Evolutionary conservation across 2,113 vertebrate species (phyloP).

Genomic region (Peucedramus taeniatus): DNA sequence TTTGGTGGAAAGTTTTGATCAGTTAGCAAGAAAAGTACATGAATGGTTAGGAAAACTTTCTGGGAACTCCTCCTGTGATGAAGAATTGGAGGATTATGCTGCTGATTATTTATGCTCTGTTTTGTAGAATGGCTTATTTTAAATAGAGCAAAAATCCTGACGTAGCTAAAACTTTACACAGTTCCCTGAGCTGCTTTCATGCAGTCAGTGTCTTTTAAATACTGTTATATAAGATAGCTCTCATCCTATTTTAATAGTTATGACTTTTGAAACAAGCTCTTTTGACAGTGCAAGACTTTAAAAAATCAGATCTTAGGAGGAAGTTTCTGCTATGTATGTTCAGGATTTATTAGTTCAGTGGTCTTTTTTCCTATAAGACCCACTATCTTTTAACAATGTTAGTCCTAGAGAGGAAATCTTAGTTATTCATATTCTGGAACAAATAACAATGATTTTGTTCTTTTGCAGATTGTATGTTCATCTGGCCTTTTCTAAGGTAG

Average conservation of each 20-base stretch:
- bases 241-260: constrained; percentile 7
- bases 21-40: background rate
- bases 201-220: constrained; percentile 18
- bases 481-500: background rate
- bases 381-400: background rate
- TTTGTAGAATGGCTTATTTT: background rate
- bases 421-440: background rate
- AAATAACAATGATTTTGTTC: background rate
- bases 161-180: background rate
- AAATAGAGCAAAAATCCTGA: constrained; percentile 28
- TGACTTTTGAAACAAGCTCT: background rate
- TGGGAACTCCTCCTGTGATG: background rate
- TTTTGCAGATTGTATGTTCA: background rate
- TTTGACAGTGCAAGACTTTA: background rate
- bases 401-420: background rate
- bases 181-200: constrained; percentile 4
- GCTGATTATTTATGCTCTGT: background rate
- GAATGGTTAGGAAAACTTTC: background rate
- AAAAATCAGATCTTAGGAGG: background rate
- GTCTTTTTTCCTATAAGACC: background rate
- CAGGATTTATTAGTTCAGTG: background rate
- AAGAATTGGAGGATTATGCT: background rate
- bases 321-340: background rate
- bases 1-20: background rate
- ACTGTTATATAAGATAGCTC: constrained; percentile 17